phyloP scores from a whole-genome alignment of 2,113 vertebrate species.

The Pygoscelis adeliae region DNA sequence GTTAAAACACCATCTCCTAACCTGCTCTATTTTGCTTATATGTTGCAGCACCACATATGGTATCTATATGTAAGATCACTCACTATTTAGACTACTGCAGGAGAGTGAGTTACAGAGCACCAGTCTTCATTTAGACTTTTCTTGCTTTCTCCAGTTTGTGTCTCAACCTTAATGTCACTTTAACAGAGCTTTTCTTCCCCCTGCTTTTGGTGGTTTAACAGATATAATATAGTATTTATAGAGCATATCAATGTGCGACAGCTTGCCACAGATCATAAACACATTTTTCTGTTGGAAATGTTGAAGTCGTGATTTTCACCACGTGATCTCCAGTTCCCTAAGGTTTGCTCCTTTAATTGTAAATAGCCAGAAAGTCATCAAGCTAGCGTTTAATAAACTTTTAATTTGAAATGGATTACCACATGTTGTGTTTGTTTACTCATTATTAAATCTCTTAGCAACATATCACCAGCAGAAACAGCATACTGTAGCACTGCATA shows the following conservation, averaged over 20 bases:
- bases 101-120: neutral
- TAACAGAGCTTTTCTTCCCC: neutral
- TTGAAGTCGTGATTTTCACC: slow-evolving; percentile 63
- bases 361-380: slow-evolving; percentile 84
- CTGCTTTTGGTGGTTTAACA: neutral
- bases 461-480: slow-evolving; percentile 78
- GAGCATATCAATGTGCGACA: slow-evolving; percentile 50
- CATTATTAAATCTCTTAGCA: slow-evolving; percentile 85
- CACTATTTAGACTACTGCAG: slow-evolving; percentile 48
- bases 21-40: slow-evolving; percentile 15
- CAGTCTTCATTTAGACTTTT: slow-evolving; percentile 33
- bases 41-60: slow-evolving; percentile 25
- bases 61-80: slow-evolving; percentile 24
- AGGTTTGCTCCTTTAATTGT: slow-evolving; percentile 79
- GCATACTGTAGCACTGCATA: slow-evolving; percentile 69
- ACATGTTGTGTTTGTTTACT: slow-evolving; percentile 87
- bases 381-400: slow-evolving; percentile 85
- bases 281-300: slow-evolving; percentile 73
- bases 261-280: slow-evolving; percentile 73
- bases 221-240: slow-evolving; percentile 53
- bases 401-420: slow-evolving; percentile 88
- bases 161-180: slow-evolving; percentile 47
- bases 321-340: slow-evolving; percentile 71
- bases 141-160: slow-evolving; percentile 20
- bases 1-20: slow-evolving; percentile 24